Base-by-base conservation (phyloP, 2,888 invertebrate genomes). In the Ornithoptera priamus region DNA sequence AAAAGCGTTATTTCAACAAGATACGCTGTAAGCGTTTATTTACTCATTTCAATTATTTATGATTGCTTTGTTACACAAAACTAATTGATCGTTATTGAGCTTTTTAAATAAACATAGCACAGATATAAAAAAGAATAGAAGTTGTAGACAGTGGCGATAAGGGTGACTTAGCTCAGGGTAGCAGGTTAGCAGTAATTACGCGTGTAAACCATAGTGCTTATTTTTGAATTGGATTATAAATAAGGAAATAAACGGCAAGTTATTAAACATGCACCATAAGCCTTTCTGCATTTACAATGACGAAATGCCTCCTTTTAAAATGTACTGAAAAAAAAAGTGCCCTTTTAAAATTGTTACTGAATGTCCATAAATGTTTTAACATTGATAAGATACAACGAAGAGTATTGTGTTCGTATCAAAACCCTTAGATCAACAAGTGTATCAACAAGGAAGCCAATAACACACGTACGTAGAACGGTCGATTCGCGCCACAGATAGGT, bases 401-500 rank as follows among this genome's bases (percentile, higher is more conserved):
- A 69, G 64, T 68, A 60, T 63, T 63, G 71, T 74, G 70, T 36
- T 50, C 65, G 62, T 66, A 67, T 42, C 65, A 67, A 17, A 50
- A 71, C 62, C 56, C 53, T 39, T 67, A 67, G 75, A 72, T 72
- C 70, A 75, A 75, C 79, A 78, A 75, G 75, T 74, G 77, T 77
- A 78, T 77, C 79, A 79, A 81, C 77, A 76, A 83, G 81, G 81
- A 83, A 84, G 82, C 79, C 82, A 85, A 84, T 79, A 78, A 75
- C 72, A 80, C 82, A 85, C 85, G 80, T 82, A 85, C 85, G 82
- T 86, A 85, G 86, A 85, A 84, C 82, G 85, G 88, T 87, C 87
- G 91, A 90, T 91, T 91, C 90, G 88, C 91, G 92, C 90, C 89
- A 90, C 90, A 90, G 92, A 92, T 92, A 91, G 89, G 89, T 93